Percentiles rank a stretch among this genome's conserved stretches.
Conservation (phyloP, 2,797 vertebrate genomes). For the Denticeps clupeoides region DNA sequence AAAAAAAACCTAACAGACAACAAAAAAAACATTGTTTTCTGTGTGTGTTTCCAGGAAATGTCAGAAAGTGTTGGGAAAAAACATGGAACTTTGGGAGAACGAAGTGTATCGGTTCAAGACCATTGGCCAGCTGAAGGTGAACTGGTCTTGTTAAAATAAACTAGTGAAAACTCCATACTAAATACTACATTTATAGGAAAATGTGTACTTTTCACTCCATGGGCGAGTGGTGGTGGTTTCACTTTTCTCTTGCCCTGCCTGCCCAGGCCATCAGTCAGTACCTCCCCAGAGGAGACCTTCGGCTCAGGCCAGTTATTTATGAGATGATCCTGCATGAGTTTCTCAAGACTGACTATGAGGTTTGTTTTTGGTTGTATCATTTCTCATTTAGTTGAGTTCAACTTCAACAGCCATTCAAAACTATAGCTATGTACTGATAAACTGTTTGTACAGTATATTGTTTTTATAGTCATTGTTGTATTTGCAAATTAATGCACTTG, state of each 20-base stretch:
- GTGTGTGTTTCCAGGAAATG: conserved; percentile 69
- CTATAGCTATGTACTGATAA: too few species aligned
- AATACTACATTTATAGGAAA: background rate
- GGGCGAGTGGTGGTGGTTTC: too few species aligned
- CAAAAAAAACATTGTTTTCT: background rate
- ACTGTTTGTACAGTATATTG: too few species aligned
- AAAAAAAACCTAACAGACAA: background rate
- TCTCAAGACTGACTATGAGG: conserved; percentile 93
- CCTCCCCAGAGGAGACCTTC: conserved; percentile 85
- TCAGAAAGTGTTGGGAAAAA: conserved; percentile 96
- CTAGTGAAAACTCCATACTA: too few species aligned
- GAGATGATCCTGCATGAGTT: conserved; percentile 98
- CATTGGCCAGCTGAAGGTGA: conserved; percentile 90
- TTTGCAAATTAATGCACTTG: too few species aligned
- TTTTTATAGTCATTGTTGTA: too few species aligned
- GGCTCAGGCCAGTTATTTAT: conserved; percentile 90
- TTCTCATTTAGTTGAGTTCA: too few species aligned
- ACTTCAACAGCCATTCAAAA: too few species aligned
- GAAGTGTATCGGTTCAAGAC: conserved; percentile 96
- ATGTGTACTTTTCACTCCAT: background rate
- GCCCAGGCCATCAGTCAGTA: conserved; percentile 94
- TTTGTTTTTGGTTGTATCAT: too few species aligned
- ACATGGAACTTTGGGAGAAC: conserved; percentile 96
- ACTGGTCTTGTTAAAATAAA: too few species aligned
- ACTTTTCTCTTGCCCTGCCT: too few species aligned